phyloP scores from a whole-genome alignment of 1,140 invertebrate species.

The Hylaeus anthracinus region DNA sequence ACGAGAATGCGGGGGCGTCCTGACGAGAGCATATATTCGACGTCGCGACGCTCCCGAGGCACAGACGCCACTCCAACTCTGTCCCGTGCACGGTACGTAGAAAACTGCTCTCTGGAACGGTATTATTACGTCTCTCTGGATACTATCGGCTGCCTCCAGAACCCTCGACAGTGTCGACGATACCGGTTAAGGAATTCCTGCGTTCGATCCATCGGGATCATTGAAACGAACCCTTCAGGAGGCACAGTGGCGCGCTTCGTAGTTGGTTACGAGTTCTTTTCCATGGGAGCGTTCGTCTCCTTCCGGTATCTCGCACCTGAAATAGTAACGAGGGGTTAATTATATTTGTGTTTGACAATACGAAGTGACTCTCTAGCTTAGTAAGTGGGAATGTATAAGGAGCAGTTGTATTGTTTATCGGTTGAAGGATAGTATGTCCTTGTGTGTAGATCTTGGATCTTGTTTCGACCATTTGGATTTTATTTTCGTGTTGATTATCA shows the following conservation, averaged over 20 bases:
- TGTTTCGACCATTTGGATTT: background rate
- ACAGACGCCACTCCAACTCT: conserved; percentile 81
- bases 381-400: background rate
- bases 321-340: conserved; percentile 21
- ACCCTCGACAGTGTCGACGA: background rate
- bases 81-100: conserved; percentile 81
- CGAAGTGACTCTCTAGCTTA: background rate
- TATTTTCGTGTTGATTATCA: background rate
- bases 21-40: conserved; percentile 81
- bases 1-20: conserved; percentile 79
- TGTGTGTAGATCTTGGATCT: background rate
- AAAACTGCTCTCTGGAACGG: conserved; percentile 28
- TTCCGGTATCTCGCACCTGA: conserved; percentile 25
- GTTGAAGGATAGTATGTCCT: background rate
- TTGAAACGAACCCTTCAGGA: no score
- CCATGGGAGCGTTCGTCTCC: conserved; percentile 16
- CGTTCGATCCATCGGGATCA: background rate
- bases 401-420: background rate
- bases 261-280: background rate
- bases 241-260: background rate
- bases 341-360: background rate
- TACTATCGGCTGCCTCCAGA: conserved; percentile 2
- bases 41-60: conserved; percentile 76
- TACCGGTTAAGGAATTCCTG: background rate
- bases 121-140: conserved; percentile 16